Evolutionary conservation across 2,888 invertebrate species (phyloP).

Genomic region (Euzophera pinguis): DNA sequence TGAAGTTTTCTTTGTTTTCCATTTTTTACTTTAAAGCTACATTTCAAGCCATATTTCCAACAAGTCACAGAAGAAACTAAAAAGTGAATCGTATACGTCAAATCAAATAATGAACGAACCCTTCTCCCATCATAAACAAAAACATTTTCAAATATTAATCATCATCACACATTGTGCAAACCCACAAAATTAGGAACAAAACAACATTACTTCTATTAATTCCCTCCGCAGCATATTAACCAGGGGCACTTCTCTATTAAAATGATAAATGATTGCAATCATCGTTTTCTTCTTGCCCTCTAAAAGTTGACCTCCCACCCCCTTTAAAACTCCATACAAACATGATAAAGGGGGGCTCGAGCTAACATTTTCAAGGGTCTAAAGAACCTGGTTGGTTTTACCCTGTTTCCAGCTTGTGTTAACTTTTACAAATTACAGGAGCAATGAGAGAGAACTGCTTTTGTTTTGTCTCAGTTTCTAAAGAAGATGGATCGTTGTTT

Average conservation of each 20-base stretch:
- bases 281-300: constrained; percentile 53
- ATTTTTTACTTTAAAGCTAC: too few species aligned
- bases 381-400: constrained; percentile 39
- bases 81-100: too few species aligned
- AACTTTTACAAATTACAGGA: constrained; percentile 73
- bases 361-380: constrained; percentile 28
- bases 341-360: constrained; percentile 10
- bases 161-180: constrained; percentile 30
- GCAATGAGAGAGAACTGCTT: constrained; percentile 59
- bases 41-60: too few species aligned
- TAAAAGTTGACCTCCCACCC: constrained; percentile 24
- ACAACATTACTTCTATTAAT: constrained; percentile 73
- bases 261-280: constrained; percentile 75
- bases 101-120: not conserved
- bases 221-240: constrained; percentile 69
- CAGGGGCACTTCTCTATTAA: constrained; percentile 70
- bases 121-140: not conserved
- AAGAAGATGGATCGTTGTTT: constrained; percentile 63
- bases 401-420: constrained; percentile 63
- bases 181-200: constrained; percentile 71
- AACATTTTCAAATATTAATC: constrained; percentile 4
- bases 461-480: constrained; percentile 44
- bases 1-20: too few species aligned
- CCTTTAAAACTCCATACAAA: not conserved
- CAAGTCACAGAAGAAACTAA: too few species aligned